phyloP scores from a whole-genome alignment of 2,888 invertebrate species.

The Latrodectus hesperus region DNA sequence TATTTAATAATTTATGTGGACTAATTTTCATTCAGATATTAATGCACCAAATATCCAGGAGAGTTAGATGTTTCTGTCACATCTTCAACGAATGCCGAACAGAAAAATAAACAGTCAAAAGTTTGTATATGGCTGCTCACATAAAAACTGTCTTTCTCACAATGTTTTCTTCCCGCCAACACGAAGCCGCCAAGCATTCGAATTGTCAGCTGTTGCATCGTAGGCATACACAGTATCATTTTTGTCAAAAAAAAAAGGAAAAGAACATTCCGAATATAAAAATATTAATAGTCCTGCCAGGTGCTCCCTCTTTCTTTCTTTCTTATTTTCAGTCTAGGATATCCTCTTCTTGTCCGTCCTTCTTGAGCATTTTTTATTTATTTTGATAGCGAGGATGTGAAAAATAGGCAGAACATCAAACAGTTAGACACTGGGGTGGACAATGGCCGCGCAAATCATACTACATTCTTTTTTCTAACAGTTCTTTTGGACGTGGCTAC shows the following conservation, averaged over 20 bases:
- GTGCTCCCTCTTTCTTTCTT: slow-evolving; percentile 21
- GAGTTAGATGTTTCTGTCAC: no score
- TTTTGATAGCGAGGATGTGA: background rate
- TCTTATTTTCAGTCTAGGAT: no score
- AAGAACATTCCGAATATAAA: slow-evolving; percentile 36
- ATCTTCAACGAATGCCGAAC: no score
- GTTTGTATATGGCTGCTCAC: no score
- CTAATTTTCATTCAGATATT: no score
- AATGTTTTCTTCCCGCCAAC: no score
- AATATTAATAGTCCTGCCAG: slow-evolving; percentile 57
- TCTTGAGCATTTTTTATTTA: background rate
- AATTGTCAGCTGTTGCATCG: slow-evolving; percentile 44
- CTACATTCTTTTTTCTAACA: background rate
- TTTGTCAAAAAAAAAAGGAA: slow-evolving; percentile 35
- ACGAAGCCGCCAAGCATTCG: background rate
- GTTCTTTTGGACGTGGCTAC: background rate
- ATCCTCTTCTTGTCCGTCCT: no score
- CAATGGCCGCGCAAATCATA: background rate
- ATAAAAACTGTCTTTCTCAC: no score
- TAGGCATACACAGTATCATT: slow-evolving; percentile 29
- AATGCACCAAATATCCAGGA: no score
- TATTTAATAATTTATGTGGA: no score
- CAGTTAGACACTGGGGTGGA: background rate
- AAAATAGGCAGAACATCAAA: slow-evolving; percentile 26
- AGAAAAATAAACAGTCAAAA: no score